These are phyloP conservation scores for Antheraea yamamai DNA, from an alignment of 2,888 invertebrate species.

Conservation along the genomic window DNA sequence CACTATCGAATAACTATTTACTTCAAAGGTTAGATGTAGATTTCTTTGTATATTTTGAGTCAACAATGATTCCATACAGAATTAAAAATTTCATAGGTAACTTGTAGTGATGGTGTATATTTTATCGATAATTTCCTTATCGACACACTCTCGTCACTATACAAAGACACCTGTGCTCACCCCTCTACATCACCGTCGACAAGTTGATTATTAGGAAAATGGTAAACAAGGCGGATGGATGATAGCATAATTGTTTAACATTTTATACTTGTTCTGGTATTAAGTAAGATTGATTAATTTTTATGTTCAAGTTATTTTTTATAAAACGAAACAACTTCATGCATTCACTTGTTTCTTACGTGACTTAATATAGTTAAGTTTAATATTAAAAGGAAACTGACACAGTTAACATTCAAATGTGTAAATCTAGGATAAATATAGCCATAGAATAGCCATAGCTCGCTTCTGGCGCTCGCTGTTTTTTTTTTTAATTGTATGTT, in stretches of 20 bases:
- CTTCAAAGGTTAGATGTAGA: not conserved
- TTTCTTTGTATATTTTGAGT: not conserved
- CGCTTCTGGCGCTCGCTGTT: no score
- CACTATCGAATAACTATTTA: not conserved
- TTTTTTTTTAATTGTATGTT: no score
- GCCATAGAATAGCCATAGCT: no score
- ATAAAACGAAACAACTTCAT: not conserved
- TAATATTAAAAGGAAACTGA: not conserved
- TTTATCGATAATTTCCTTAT: not conserved
- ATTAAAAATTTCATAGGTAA: not conserved
- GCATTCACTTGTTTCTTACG: not conserved
- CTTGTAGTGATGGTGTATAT: not conserved
- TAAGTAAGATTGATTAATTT: constrained; percentile 6
- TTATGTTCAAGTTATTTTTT: not conserved
- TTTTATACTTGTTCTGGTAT: not conserved
- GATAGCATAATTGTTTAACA: constrained; percentile 5
- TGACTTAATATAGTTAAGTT: not conserved
- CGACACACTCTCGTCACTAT: constrained; percentile 1
- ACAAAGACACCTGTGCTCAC: constrained; percentile 16
- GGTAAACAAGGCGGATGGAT: not conserved
- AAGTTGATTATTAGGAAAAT: constrained; percentile 22
- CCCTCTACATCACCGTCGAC: constrained; percentile 18
- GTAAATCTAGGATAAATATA: no score
- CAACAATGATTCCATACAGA: not conserved
- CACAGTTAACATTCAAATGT: not conserved